These are phyloP conservation scores for Poecilia velifera DNA, from an alignment of 2,797 vertebrate species.

Conservation along the genomic window DNA sequence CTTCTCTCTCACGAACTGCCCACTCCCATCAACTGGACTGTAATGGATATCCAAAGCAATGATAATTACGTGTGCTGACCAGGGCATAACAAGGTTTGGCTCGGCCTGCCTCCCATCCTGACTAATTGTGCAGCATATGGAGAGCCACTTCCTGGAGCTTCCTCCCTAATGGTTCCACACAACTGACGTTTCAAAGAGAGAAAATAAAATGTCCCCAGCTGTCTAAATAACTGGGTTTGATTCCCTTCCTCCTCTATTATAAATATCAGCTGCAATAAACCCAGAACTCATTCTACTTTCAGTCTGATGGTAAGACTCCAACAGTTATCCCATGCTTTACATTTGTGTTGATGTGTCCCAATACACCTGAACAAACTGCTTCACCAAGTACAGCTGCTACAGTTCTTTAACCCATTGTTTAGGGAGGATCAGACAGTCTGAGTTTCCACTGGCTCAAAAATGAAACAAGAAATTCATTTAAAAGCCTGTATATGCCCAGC, in stretches of 20 bases:
- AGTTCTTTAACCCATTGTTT: slow-evolving; percentile 51
- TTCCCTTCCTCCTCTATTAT: slow-evolving; percentile 34
- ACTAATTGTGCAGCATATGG: slow-evolving; percentile 73
- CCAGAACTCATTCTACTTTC: slow-evolving; percentile 30
- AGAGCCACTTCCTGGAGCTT: slow-evolving; percentile 78
- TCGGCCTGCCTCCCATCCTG: slow-evolving; percentile 61
- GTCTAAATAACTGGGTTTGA: slow-evolving; percentile 74
- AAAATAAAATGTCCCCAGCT: slow-evolving; percentile 80
- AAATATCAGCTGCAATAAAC: slow-evolving; percentile 46
- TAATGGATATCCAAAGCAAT: slow-evolving; percentile 79
- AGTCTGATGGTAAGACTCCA: slow-evolving; percentile 40
- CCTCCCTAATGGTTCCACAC: slow-evolving; percentile 75
- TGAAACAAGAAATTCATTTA: slow-evolving; percentile 69
- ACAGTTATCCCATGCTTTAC: slow-evolving; percentile 45
- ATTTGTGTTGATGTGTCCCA: slow-evolving; percentile 32
- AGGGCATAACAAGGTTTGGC: slow-evolving; percentile 67
- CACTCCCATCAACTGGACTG: slow-evolving; percentile 70
- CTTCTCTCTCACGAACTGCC: slow-evolving; percentile 72
- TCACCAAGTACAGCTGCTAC: slow-evolving; percentile 44
- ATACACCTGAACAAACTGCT: slow-evolving; percentile 69
- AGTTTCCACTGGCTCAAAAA: slow-evolving; percentile 69
- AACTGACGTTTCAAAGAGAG: slow-evolving; percentile 68
- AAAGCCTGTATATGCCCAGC: slow-evolving; percentile 62
- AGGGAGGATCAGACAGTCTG: slow-evolving; percentile 36
- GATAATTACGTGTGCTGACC: slow-evolving; percentile 77